These are phyloP conservation scores for Paramisgurnus dabryanus DNA, from an alignment of 2,113 vertebrate species.

Conservation along the genomic window DNA sequence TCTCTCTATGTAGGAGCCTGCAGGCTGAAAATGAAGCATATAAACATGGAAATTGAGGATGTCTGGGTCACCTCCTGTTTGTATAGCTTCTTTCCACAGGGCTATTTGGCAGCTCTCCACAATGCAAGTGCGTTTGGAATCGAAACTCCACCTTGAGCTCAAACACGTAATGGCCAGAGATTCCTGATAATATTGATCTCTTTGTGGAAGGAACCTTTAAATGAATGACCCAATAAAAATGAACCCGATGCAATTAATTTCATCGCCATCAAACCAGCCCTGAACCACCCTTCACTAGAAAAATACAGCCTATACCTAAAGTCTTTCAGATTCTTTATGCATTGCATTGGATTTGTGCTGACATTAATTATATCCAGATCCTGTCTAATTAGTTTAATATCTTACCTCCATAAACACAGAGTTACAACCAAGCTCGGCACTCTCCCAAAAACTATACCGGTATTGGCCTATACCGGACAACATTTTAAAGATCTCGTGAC, in stretches of 20 bases:
- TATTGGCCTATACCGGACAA: background rate
- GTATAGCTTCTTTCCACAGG: slow-evolving; percentile 42
- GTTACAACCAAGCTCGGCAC: background rate
- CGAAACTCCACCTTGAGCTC: slow-evolving; percentile 48
- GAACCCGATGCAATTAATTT: slow-evolving; percentile 59
- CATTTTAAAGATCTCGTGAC: background rate
- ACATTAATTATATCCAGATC: background rate
- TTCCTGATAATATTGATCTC: slow-evolving; percentile 57
- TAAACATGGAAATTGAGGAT: slow-evolving; percentile 34
- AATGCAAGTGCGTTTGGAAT: slow-evolving; percentile 39
- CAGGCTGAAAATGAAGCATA: background rate
- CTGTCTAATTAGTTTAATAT: background rate
- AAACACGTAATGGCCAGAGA: slow-evolving; percentile 51
- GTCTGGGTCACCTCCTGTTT: slow-evolving; percentile 53
- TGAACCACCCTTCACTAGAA: slow-evolving; percentile 41
- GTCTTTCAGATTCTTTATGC: slow-evolving; percentile 1
- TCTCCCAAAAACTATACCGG: background rate
- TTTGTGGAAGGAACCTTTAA: slow-evolving; percentile 49
- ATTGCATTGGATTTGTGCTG: background rate
- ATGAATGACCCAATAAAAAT: slow-evolving; percentile 48
- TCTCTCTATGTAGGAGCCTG: background rate
- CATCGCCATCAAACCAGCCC: slow-evolving; percentile 54
- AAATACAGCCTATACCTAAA: slow-evolving; percentile 1
- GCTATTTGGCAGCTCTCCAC: slow-evolving; percentile 48
- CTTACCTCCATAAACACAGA: background rate